These are phyloP conservation scores for Hypanus sabinus DNA, from an alignment of 2,113 vertebrate species.

Conservation along the genomic window DNA sequence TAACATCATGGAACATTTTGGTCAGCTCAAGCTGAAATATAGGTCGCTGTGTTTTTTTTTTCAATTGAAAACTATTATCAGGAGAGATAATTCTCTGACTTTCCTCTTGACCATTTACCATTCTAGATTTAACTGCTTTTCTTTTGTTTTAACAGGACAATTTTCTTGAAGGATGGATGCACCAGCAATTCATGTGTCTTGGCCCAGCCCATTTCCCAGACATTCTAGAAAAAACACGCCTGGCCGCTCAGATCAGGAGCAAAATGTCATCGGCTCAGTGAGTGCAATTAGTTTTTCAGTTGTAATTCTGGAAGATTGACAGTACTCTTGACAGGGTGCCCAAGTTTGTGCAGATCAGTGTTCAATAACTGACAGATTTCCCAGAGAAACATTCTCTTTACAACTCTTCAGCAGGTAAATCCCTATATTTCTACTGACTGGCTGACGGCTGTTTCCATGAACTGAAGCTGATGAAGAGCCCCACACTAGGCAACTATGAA, in stretches of 20 bases:
- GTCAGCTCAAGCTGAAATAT: background rate
- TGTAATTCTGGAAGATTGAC: conserved; percentile 49
- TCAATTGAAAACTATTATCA: background rate
- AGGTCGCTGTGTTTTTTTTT: background rate
- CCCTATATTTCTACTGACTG: conserved; percentile 45
- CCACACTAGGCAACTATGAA: conserved; percentile 48
- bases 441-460: conserved; percentile 52
- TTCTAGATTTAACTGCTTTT: background rate
- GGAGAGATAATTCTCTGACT: background rate
- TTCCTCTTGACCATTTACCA: background rate
- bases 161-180: conserved; percentile 7
- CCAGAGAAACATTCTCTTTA: conserved; percentile 44
- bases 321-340: conserved; percentile 47
- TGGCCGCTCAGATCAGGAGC: conserved; percentile 40
- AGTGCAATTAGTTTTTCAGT: conserved; percentile 48
- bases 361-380: conserved; percentile 52
- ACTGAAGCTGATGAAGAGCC: conserved; percentile 43
- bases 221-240: conserved; percentile 28
- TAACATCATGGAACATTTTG: background rate
- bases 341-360: conserved; percentile 44
- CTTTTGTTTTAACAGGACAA: background rate
- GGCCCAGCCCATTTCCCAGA: background rate
- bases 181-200: background rate
- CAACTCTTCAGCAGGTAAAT: conserved; percentile 48
- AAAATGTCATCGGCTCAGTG: conserved; percentile 41